These are phyloP conservation scores for Pantelozetes paolii DNA, from an alignment of 2,888 invertebrate species.

Conservation along the genomic window DNA sequence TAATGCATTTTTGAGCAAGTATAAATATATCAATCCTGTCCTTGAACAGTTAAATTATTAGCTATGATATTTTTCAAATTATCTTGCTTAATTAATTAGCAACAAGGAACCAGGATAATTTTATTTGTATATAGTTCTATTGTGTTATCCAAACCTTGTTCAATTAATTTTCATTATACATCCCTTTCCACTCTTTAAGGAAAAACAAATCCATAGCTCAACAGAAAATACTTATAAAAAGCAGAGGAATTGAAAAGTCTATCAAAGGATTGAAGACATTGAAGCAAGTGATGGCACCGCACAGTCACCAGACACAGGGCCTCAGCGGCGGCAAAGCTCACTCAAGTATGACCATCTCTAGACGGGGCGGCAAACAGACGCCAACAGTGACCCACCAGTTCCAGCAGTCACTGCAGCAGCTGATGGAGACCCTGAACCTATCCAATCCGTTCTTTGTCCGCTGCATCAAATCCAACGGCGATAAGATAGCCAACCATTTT, in stretches of 20 bases:
- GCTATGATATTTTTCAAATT: too few species aligned
- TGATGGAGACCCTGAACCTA: constrained; percentile 90
- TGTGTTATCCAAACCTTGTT: too few species aligned
- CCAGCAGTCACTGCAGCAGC: constrained; percentile 79
- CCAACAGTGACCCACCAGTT: constrained; percentile 93
- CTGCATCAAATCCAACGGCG: constrained; percentile 92
- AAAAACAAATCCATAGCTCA: constrained; percentile 88
- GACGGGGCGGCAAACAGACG: constrained; percentile 66
- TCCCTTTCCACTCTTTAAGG: constrained; percentile 56
- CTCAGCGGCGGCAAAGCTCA: neutral
- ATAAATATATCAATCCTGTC: too few species aligned
- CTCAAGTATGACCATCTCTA: neutral
- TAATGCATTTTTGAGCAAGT: neutral
- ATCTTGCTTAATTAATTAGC: too few species aligned
- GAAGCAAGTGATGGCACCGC: constrained; percentile 66
- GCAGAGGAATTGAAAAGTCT: constrained; percentile 59
- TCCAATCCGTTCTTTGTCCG: constrained; percentile 79
- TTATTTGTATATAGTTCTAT: too few species aligned
- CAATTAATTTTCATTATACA: too few species aligned
- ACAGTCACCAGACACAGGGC: too few species aligned
- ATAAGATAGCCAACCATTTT: constrained; percentile 86
- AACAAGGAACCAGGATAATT: too few species aligned
- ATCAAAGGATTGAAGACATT: constrained; percentile 85
- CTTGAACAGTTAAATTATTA: too few species aligned
- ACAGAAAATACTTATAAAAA: constrained; percentile 47